These are phyloP conservation scores for Tinea semifulvella DNA, from an alignment of 2,888 invertebrate species.

Conservation along the genomic window DNA sequence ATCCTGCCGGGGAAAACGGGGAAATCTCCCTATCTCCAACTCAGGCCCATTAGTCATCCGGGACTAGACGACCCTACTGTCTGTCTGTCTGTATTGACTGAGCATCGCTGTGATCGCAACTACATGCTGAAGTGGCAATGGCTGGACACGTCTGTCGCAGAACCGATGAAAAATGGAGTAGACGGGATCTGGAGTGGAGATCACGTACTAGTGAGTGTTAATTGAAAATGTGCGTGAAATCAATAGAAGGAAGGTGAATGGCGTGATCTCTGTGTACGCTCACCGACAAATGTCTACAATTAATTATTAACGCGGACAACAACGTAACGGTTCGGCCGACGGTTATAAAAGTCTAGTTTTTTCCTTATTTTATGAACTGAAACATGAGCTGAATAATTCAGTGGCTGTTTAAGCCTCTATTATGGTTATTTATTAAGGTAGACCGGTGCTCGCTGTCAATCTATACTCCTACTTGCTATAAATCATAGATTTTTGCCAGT, in stretches of 20 bases:
- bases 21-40: too few relatives aligned
- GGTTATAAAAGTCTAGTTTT: slow-evolving; percentile 11
- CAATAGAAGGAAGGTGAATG: slow-evolving; percentile 3
- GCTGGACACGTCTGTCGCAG: too few relatives aligned
- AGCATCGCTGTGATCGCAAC: too few relatives aligned
- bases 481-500: too few relatives aligned
- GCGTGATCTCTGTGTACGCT: not conserved
- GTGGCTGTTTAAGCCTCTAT: slow-evolving; percentile 3
- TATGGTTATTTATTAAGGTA: slow-evolving; percentile 10
- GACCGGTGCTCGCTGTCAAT: not conserved
- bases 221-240: slow-evolving; percentile 3
- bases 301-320: slow-evolving; percentile 9
- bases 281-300: slow-evolving; percentile 5
- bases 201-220: too few relatives aligned
- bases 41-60: too few relatives aligned
- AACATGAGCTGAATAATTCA: slow-evolving; percentile 10
- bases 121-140: too few relatives aligned
- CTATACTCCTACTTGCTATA: not conserved
- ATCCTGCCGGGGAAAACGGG: too few relatives aligned
- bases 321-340: slow-evolving; percentile 2
- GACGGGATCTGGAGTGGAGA: too few relatives aligned
- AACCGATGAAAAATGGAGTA: too few relatives aligned
- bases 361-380: slow-evolving; percentile 10
- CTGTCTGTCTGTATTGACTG: too few relatives aligned
- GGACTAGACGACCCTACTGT: too few relatives aligned